Percentiles rank a stretch among this genome's conserved stretches.
These are phyloP conservation scores for Corythornis leucogaster DNA, from an alignment of 2,797 vertebrate genomes.

Conservation along the genomic window DNA sequence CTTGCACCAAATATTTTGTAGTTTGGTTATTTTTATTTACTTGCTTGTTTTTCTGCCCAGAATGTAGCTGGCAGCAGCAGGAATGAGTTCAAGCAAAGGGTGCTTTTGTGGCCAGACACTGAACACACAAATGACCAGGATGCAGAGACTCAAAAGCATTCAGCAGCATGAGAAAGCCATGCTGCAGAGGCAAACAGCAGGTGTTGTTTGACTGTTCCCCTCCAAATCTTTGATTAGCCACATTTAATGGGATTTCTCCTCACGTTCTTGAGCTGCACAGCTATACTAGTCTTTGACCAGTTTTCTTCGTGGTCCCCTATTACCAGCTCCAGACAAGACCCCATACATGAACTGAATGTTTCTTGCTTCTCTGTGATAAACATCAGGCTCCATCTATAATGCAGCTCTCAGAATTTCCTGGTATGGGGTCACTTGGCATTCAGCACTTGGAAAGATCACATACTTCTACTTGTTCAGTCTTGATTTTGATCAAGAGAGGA, in stretches of 20 bases:
- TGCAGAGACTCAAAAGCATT: background rate
- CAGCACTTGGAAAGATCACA: background rate
- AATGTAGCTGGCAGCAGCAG: background rate
- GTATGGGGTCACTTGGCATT: constrained; percentile 34
- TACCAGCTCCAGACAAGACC: background rate
- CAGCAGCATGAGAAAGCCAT: background rate
- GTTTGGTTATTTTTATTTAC: background rate
- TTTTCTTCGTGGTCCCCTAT: background rate
- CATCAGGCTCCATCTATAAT: background rate
- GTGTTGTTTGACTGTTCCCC: background rate
- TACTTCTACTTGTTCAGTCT: constrained; percentile 29
- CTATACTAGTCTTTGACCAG: background rate
- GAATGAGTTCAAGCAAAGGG: background rate
- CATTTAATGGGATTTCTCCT: constrained; percentile 37
- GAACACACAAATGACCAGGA: background rate
- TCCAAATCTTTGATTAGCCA: constrained; percentile 40
- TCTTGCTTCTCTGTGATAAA: background rate
- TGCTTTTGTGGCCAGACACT: constrained; percentile 7
- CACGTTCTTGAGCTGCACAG: background rate
- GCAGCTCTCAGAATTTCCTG: background rate
- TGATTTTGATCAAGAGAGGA: constrained; percentile 33
- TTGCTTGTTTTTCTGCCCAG: background rate
- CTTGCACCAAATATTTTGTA: background rate
- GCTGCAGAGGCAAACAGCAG: background rate
- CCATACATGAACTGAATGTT: background rate